Base-by-base conservation (phyloP, 1,140 invertebrate species). In the Physella acuta region DNA sequence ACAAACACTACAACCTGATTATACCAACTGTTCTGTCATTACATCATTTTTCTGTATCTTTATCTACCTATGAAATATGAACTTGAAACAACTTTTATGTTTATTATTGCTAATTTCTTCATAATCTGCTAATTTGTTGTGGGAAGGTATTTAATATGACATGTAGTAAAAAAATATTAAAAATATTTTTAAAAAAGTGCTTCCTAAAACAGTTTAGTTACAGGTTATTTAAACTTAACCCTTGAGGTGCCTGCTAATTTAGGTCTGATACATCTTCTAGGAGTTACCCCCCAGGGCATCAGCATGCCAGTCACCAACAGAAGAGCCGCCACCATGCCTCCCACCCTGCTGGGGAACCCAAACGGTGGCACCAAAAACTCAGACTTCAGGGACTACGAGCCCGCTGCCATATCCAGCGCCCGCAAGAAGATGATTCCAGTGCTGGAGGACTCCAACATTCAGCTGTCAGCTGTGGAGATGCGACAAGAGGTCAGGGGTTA, bases 381-480 rank as follows among this genome's bases (percentile, higher is more conserved):
- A 52, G 71, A 75, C 26, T 71, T 72, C 59, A 30, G 73, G 30
- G 78, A 79, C 70, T 79, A 79, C 44, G 78, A 79, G 44, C 74
- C 75, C 14, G 55, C 39, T 52, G 63, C 55, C 37, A 69, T 37
- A 24, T 17, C 58, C 17, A 63, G 49, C 31, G 52, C 59, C 28
- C n/a, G 53, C 31, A 31, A 65, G 30, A 71, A 75, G 39, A 51
- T 75, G 55, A 53, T 73, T 55, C 71, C 72, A 14, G 49, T 76
- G n/a, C 24, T 71, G 55, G 39, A 61, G 33, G 65, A 73, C 31
- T 49, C 70, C 16, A 53, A 52, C 14, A 71, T 70, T 33, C 28
- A 63, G 26, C n/a, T 65, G 0, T 16, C 63, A 28, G 52, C 49
- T 16, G 30, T 76, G 37, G 68, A 75, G 20, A 52, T 80, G 53